These are phyloP conservation scores for Eurystomus glaucurus DNA, from an alignment of 2,797 vertebrate species.

Conservation along the genomic window DNA sequence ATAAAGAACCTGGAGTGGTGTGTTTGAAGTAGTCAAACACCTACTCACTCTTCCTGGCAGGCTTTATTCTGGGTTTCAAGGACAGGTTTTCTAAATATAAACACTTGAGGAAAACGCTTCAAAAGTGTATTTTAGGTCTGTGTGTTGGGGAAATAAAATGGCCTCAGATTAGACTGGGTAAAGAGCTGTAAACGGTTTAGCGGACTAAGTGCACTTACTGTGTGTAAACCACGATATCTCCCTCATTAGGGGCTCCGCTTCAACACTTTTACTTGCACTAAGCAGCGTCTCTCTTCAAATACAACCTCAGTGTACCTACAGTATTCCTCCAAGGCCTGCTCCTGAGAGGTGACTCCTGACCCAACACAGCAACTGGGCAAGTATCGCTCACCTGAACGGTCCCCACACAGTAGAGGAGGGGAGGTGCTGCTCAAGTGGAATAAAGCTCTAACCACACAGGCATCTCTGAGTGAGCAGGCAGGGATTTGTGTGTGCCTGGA, in stretches of 20 bases:
- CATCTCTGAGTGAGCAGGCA: rapidly evolving
- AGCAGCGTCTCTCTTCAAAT: background rate
- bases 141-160: conserved; percentile 9
- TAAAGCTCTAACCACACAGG: background rate
- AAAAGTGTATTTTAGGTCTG: background rate
- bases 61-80: conserved; percentile 15
- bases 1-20: background rate
- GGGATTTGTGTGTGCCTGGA: background rate
- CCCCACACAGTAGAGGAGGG: background rate
- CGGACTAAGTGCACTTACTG: background rate
- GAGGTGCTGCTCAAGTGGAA: background rate
- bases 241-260: background rate
- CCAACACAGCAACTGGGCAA: rapidly evolving
- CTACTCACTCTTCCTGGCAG: background rate
- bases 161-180: background rate
- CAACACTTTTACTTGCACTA: background rate
- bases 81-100: conserved; percentile 41
- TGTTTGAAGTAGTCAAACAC: conserved; percentile 20
- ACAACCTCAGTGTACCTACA: background rate
- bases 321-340: background rate
- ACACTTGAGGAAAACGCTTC: background rate
- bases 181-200: background rate
- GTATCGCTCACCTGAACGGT: background rate
- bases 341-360: background rate
- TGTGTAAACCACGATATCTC: background rate